phyloP scores from a whole-genome alignment of 2,797 vertebrate genomes.

The Lycodopsis pacificus region DNA sequence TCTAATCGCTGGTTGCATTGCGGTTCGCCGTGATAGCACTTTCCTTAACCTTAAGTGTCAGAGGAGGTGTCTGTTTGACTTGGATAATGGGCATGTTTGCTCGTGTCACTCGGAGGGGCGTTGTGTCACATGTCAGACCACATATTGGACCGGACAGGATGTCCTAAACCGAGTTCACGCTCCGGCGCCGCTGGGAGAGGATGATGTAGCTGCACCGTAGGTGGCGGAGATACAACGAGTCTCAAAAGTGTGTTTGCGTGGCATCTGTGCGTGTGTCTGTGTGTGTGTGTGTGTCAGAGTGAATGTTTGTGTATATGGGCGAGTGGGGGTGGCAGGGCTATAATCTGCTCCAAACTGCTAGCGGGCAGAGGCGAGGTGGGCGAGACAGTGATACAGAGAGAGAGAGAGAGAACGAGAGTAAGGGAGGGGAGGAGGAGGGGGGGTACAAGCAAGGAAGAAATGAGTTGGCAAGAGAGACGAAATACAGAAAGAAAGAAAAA shows the following conservation, averaged over 20 bases:
- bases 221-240: conserved; percentile 75
- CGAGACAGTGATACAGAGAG: conserved; percentile 82
- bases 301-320: conserved; percentile 79
- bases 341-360: conserved; percentile 85
- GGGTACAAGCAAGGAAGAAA: conserved; percentile 51
- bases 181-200: conserved; percentile 58
- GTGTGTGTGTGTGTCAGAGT: conserved; percentile 34
- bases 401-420: conserved; percentile 65
- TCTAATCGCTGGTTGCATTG: conserved; percentile 68
- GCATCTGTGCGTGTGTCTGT: conserved; percentile 22
- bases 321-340: conserved; percentile 81
- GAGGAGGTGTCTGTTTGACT: conserved; percentile 65
- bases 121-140: conserved; percentile 69
- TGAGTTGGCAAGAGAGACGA: conserved; percentile 66
- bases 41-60: conserved; percentile 67
- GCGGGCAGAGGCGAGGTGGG: conserved; percentile 84
- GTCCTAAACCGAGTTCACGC: conserved; percentile 75
- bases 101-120: conserved; percentile 48
- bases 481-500: conserved; percentile 50
- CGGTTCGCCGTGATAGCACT: conserved; percentile 65
- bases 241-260: conserved; percentile 62
- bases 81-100: conserved; percentile 63
- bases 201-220: conserved; percentile 77
- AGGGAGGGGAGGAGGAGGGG: conserved; percentile 11
- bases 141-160: conserved; percentile 74